These are phyloP conservation scores for Orthonevra nobilis DNA, from an alignment of 2,888 invertebrate species.

Conservation along the genomic window DNA sequence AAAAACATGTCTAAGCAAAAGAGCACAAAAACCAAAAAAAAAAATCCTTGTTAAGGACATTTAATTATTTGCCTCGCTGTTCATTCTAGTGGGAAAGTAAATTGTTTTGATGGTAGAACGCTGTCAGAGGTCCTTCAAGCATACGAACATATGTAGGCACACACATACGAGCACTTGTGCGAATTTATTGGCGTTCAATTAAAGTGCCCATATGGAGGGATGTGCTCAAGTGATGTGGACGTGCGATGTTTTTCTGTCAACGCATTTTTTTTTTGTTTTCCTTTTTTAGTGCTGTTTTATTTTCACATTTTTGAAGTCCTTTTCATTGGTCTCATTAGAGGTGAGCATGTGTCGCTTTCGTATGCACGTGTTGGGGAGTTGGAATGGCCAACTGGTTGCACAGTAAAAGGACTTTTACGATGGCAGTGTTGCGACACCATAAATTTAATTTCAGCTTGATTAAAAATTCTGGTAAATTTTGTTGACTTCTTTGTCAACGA, in stretches of 20 bases:
- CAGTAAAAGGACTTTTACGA: not conserved
- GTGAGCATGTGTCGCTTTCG: constrained; percentile 16
- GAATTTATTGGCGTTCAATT: constrained; percentile 8
- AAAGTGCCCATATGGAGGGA: constrained; percentile 6
- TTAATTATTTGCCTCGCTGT: constrained; percentile 6
- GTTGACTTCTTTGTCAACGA: too few species aligned
- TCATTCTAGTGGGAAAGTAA: not conserved
- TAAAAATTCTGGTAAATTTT: too few species aligned
- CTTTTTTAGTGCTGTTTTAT: not conserved
- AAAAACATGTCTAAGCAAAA: too few species aligned
- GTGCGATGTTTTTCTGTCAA: constrained; percentile 9
- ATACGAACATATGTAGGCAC: not conserved
- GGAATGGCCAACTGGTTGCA: constrained; percentile 1
- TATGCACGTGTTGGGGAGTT: not conserved
- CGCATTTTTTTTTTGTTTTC: not conserved
- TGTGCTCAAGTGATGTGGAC: constrained; percentile 1
- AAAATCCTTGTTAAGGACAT: constrained; percentile 10
- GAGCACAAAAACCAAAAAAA: too few species aligned
- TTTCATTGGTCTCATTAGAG: constrained; percentile 34
- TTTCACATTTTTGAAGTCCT: too few species aligned
- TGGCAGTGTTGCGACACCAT: not conserved
- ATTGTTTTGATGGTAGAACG: constrained; percentile 3
- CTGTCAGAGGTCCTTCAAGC: not conserved
- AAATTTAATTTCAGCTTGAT: too few species aligned
- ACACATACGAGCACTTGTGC: not conserved